Evolutionary conservation across 2,797 vertebrate species (phyloP).

Genomic region (Florisuga fusca): DNA sequence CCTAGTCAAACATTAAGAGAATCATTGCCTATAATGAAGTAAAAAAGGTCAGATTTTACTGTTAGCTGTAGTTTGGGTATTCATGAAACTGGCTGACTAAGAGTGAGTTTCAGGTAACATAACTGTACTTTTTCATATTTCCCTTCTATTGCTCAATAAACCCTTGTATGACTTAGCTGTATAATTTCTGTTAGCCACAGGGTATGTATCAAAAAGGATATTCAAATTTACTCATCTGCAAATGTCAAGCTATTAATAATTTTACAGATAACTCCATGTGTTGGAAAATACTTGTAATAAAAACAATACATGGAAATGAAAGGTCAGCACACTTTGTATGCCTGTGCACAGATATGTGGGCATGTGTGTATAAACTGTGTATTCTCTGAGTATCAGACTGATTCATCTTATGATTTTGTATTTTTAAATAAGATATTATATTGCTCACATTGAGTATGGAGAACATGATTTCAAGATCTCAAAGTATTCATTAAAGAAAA

Average conservation of each 20-base stretch:
- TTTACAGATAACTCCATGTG: background rate
- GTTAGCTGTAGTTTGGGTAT: background rate
- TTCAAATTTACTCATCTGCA: background rate
- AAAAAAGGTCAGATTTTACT: background rate
- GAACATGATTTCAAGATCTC: constrained; percentile 6
- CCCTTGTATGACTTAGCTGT: background rate
- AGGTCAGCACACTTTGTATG: background rate
- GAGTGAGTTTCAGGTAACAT: fast-evolving
- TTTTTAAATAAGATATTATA: background rate
- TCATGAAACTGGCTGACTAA: background rate
- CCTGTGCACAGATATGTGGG: background rate
- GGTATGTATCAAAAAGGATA: background rate
- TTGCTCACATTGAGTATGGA: background rate
- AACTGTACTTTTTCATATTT: background rate
- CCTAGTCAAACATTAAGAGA: background rate
- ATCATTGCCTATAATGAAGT: background rate
- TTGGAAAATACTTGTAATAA: background rate
- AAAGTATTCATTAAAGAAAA: constrained; percentile 41
- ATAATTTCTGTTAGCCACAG: background rate
- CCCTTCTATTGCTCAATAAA: background rate
- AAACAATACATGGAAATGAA: background rate
- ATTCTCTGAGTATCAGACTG: background rate
- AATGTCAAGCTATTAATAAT: background rate
- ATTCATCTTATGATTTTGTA: background rate
- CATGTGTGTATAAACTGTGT: fast-evolving